These are phyloP conservation scores for Polyploca ridens DNA, from an alignment of 2,888 invertebrate species.

Conservation along the genomic window DNA sequence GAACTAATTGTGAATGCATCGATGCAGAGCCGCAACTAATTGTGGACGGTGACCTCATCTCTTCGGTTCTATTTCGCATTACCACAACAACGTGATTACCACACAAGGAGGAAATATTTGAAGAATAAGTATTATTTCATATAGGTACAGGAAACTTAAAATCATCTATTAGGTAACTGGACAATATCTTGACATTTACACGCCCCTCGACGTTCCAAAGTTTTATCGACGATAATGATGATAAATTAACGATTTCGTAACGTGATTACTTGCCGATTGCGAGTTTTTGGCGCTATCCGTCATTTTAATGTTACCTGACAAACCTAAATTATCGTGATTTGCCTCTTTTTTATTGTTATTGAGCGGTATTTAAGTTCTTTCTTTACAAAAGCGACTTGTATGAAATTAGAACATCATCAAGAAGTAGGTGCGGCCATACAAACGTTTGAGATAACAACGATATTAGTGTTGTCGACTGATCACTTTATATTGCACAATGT, in stretches of 20 bases:
- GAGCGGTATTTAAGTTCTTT: too few relatives aligned
- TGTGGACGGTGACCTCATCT: not conserved
- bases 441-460: not conserved
- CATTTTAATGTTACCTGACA: too few relatives aligned
- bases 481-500: not conserved
- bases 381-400: too few relatives aligned
- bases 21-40: not conserved
- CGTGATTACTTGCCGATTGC: not conserved
- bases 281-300: not conserved
- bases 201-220: not conserved
- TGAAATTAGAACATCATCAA: not conserved
- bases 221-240: not conserved
- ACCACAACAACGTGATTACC: not conserved
- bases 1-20: slow-evolving; percentile 5
- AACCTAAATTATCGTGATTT: not conserved
- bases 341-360: not conserved
- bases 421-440: not conserved
- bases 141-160: not conserved
- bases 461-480: not conserved
- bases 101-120: not conserved
- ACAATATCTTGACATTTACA: not conserved
- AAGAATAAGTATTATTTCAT: not conserved
- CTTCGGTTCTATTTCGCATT: not conserved
- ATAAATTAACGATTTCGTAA: not conserved
- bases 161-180: not conserved